Percentiles rank a stretch among this genome's conserved stretches.
These are phyloP conservation scores for Oreortyx pictus DNA, from an alignment of 2,797 vertebrate species.

Conservation along the genomic window DNA sequence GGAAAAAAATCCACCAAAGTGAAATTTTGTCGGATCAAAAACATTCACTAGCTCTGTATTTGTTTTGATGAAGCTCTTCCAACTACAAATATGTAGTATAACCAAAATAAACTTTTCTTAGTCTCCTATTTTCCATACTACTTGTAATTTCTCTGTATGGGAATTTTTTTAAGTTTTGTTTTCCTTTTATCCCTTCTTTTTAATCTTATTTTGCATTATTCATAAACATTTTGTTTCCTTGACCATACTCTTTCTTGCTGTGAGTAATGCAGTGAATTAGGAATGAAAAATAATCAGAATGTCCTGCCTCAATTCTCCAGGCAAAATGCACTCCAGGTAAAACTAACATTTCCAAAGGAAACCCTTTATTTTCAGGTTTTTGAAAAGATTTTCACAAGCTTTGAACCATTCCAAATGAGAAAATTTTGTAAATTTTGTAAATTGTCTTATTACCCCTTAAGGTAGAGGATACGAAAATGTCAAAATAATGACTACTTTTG, in stretches of 20 bases:
- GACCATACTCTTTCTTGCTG: background rate
- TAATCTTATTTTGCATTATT: background rate
- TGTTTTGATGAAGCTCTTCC: background rate
- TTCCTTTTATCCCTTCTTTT: background rate
- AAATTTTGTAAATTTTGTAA: background rate
- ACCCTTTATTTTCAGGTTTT: background rate
- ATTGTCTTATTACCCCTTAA: background rate
- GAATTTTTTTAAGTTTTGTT: background rate
- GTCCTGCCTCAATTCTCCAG: background rate
- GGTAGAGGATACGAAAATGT: background rate
- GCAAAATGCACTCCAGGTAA: background rate
- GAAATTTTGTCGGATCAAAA: background rate
- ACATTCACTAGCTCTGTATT: background rate
- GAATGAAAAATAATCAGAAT: conserved; percentile 10
- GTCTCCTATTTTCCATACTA: background rate
- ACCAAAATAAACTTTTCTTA: background rate
- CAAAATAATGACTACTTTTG: background rate
- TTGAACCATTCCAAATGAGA: background rate
- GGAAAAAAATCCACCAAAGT: background rate
- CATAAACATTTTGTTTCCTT: background rate
- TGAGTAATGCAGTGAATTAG: background rate
- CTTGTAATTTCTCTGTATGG: background rate
- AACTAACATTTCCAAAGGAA: background rate
- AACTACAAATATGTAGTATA: background rate
- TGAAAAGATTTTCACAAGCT: background rate